Conservation (phyloP, 2,113 vertebrate species). For the Lasiurus borealis region DNA sequence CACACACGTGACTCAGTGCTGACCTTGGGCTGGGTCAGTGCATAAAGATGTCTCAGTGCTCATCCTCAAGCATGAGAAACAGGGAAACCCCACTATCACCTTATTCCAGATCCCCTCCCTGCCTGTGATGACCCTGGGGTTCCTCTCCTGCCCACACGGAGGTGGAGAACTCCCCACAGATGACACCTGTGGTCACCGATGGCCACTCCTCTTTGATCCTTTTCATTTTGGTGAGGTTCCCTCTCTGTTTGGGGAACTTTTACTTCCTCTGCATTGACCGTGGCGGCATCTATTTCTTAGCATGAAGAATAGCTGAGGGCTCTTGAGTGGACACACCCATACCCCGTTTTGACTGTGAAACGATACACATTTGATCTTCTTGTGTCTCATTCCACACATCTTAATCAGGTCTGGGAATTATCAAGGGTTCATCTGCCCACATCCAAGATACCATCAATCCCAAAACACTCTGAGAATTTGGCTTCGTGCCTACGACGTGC, state of each 20-base stretch:
- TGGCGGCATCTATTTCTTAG: accelerated
- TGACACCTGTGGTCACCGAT: too few species aligned
- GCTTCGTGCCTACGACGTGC: too few species aligned
- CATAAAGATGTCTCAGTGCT: not conserved
- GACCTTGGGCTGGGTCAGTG: too few species aligned
- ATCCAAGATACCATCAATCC: too few species aligned
- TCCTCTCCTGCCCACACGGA: not conserved
- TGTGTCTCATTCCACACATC: too few species aligned
- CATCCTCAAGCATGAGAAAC: not conserved
- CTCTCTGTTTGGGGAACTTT: not conserved
- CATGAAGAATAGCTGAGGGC: accelerated
- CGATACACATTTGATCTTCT: too few species aligned
- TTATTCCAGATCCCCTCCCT: not conserved
- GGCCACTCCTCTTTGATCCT: accelerated
- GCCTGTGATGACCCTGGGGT: too few species aligned
- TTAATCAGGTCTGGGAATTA: too few species aligned
- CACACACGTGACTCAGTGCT: not conserved
- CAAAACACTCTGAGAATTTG: too few species aligned
- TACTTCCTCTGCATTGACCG: not conserved
- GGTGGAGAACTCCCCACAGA: not conserved
- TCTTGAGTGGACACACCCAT: too few species aligned
- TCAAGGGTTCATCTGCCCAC: too few species aligned
- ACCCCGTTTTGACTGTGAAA: too few species aligned
- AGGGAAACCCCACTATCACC: not conserved
- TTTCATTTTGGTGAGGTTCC: accelerated